Base-by-base conservation (phyloP, 2,888 invertebrate species). In the Nasonovia ribisnigri region DNA sequence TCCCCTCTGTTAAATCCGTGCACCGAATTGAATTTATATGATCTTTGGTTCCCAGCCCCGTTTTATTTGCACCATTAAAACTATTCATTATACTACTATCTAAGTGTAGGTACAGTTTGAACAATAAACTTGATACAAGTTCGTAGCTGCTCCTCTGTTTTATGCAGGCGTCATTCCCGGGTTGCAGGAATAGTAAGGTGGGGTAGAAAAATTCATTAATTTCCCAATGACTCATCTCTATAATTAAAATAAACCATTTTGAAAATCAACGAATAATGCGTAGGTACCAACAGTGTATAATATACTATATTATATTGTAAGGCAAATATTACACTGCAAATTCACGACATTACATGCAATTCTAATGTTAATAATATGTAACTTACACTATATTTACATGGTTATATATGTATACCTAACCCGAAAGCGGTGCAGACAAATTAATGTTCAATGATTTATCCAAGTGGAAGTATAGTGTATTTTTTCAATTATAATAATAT, bases 181-280 rank as follows among this genome's bases (percentile, higher is more conserved):
- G 6, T 29, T 43, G 24, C 16, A 16, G 11, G 11, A 84, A 84
- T 11, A 26, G 36, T 8, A 48, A 29, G 29, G 54, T 43, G 36
- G 84, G 84, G 36, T 51, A 10, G 20, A 84, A 91, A 91, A 91
- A 84, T 43, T 84, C 54, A 84, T 84, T 84, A 84, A 54, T 84
- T 54, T 84, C 43, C 11, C 84, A 84, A 54, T 91, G 91, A 91
- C 54, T 91, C 91, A 91, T 91, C 20, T 84, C 54, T 91, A 84
- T 84, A 91, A 91, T 91, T 91, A 91, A 91, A 84, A 91, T 57
- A 57, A 10, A 54, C 29, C 20, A 54, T 36, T 54, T 43, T 3
- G 10, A 51, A 54, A 91, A 54, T 91, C 29, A 54, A 54, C 54
- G 24, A n/a, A 54, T 84, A 43, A 42, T 20, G 84, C 54, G 54